These are phyloP conservation scores for Amblyjoppa fuscipennis DNA, from an alignment of 2,888 invertebrate species.

Conservation along the genomic window DNA sequence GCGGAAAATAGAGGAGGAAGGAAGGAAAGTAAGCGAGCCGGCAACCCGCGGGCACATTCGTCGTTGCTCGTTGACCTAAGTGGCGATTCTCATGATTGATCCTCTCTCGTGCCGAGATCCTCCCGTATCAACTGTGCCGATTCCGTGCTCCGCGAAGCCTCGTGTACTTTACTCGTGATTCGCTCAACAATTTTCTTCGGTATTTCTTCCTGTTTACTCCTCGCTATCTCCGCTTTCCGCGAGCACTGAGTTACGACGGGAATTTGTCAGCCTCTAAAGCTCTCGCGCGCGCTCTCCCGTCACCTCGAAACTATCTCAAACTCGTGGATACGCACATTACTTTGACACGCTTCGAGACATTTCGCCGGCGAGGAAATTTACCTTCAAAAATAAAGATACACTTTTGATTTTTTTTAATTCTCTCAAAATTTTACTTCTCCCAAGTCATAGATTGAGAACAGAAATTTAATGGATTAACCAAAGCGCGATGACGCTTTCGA, in stretches of 20 bases:
- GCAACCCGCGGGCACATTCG: conserved; percentile 41
- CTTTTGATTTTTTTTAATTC: too few relatives aligned
- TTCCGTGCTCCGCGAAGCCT: background rate
- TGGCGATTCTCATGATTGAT: conserved; percentile 78
- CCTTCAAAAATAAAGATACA: background rate
- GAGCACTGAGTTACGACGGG: conserved; percentile 44
- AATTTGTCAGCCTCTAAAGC: conserved; percentile 51
- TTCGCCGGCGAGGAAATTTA: background rate
- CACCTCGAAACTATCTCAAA: conserved; percentile 27
- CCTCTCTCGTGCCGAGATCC: conserved; percentile 63
- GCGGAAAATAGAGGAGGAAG: conserved; percentile 10
- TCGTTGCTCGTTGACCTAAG: conserved; percentile 72
- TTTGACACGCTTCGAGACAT: background rate
- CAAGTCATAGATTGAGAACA: too few relatives aligned
- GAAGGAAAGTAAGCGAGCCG: background rate
- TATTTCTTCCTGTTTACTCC: conserved; percentile 63
- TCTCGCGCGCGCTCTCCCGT: conserved; percentile 10
- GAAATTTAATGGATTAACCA: too few relatives aligned
- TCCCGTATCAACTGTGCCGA: conserved; percentile 2
- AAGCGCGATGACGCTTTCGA: too few relatives aligned
- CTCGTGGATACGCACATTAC: background rate
- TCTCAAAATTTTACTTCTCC: too few relatives aligned
- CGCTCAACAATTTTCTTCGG: conserved; percentile 43
- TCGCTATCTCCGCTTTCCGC: conserved; percentile 19
- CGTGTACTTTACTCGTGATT: conserved; percentile 38